These are phyloP conservation scores for Myathropa florea DNA, from an alignment of 2,888 invertebrate species.

Conservation along the genomic window DNA sequence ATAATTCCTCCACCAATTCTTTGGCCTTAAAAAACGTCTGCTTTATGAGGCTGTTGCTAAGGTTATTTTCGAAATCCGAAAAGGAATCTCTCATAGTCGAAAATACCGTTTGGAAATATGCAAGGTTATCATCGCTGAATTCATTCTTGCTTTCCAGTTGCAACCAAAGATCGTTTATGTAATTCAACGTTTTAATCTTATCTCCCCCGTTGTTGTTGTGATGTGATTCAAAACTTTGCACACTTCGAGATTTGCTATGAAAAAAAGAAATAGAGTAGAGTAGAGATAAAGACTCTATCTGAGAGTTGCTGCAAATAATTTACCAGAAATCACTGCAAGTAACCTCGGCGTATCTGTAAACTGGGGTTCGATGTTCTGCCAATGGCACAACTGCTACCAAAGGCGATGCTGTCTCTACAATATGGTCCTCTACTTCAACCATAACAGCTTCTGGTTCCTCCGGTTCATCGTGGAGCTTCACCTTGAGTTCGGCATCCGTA, in stretches of 20 bases:
- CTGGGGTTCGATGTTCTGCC: slow-evolving; percentile 86
- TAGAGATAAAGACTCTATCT: too few species aligned
- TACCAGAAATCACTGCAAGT: slow-evolving; percentile 84
- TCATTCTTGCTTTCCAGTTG: slow-evolving; percentile 60
- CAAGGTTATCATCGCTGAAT: slow-evolving; percentile 37
- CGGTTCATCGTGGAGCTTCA: slow-evolving; percentile 76
- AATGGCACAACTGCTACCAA: slow-evolving; percentile 85
- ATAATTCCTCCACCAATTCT: slow-evolving; percentile 57
- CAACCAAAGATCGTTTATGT: slow-evolving; percentile 61
- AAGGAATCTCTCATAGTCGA: slow-evolving; percentile 50
- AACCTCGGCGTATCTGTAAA: slow-evolving; percentile 85
- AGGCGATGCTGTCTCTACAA: slow-evolving; percentile 89
- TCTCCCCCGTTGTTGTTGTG: slow-evolving; percentile 43
- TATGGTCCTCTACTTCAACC: slow-evolving; percentile 90
- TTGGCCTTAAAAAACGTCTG: slow-evolving; percentile 51
- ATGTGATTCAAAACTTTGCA: slow-evolving; percentile 79
- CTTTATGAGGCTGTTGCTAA: slow-evolving; percentile 22
- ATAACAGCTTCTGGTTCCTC: slow-evolving; percentile 88
- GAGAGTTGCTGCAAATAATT: slow-evolving; percentile 7
- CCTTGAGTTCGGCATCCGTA: slow-evolving; percentile 73
- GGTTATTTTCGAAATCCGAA: slow-evolving; percentile 50
- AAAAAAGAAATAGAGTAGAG: not conserved
- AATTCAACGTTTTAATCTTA: slow-evolving; percentile 52
- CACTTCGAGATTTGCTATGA: slow-evolving; percentile 77
- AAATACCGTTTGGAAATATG: slow-evolving; percentile 45